Evolutionary conservation across 92 coral and sea anemone species (phyloP).

Genomic region (Muricea muricata): DNA sequence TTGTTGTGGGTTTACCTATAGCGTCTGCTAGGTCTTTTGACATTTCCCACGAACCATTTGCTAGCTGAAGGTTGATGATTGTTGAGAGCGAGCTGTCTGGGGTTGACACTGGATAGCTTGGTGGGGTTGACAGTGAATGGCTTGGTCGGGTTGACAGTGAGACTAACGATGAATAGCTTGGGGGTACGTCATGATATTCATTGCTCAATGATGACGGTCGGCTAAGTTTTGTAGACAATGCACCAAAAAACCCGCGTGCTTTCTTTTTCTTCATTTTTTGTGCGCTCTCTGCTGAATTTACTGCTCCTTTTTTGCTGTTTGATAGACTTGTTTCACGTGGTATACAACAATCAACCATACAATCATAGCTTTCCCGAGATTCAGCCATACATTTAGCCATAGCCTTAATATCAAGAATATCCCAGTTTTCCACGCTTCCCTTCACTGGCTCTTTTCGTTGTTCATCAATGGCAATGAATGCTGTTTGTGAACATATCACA

Average conservation of each 20-base stretch:
- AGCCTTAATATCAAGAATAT: not conserved
- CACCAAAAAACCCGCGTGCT: too few species aligned
- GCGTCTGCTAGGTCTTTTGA: slow-evolving; percentile 64
- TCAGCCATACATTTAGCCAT: too few species aligned
- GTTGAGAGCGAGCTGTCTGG: not conserved
- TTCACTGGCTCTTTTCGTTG: slow-evolving; percentile 66
- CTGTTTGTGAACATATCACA: slow-evolving; percentile 76
- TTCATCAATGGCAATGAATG: slow-evolving; percentile 81
- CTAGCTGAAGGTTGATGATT: slow-evolving; percentile 75
- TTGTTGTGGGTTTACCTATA: slow-evolving; percentile 45
- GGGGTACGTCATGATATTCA: not conserved
- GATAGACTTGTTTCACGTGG: too few species aligned
- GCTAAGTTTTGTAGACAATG: too few species aligned
- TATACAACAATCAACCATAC: too few species aligned
- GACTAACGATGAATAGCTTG: not conserved
- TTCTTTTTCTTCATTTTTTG: too few species aligned
- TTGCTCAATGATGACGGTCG: too few species aligned
- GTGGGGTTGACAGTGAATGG: too few species aligned
- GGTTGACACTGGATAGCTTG: not conserved
- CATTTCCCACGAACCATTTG: slow-evolving; percentile 85
- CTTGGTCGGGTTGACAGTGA: too few species aligned
- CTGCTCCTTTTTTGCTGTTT: too few species aligned
- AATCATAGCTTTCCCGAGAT: too few species aligned
- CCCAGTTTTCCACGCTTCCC: slow-evolving; percentile 55
- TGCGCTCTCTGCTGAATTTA: too few species aligned